Conservation (phyloP, 2,888 invertebrate species). For the Isotomurus palustris region DNA sequence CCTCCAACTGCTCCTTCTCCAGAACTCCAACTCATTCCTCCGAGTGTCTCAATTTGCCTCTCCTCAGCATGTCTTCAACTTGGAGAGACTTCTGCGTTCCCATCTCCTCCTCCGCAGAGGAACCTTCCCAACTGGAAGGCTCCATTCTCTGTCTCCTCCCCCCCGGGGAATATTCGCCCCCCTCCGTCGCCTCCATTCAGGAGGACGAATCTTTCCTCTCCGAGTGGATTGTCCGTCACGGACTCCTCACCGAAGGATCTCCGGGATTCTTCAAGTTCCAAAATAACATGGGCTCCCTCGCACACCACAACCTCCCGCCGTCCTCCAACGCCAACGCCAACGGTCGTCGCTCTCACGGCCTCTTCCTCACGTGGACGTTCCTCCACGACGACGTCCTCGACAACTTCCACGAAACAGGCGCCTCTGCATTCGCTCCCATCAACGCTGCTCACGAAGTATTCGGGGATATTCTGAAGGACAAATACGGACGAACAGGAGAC, state of each 20-base stretch:
- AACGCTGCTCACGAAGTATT: background rate
- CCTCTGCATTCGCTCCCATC: background rate
- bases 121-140: background rate
- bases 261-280: background rate
- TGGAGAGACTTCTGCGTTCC: too few relatives aligned
- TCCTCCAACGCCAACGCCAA: background rate
- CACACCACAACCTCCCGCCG: background rate
- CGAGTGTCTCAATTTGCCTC: constrained; percentile 9
- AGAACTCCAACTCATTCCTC: constrained; percentile 29
- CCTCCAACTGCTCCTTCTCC: constrained; percentile 10
- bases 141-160: background rate
- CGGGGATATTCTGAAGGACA: background rate
- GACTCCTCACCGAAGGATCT: background rate
- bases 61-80: background rate
- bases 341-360: background rate
- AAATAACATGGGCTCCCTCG: background rate
- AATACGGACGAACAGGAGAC: background rate
- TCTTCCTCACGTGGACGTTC: background rate
- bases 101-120: background rate
- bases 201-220: background rate
- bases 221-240: background rate
- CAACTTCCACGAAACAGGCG: background rate
- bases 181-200: background rate
- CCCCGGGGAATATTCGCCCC: background rate
- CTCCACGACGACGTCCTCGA: background rate